Evolutionary conservation across 2,113 vertebrate genomes (phyloP).

Genomic region (Paradoxurus hermaphroditus): DNA sequence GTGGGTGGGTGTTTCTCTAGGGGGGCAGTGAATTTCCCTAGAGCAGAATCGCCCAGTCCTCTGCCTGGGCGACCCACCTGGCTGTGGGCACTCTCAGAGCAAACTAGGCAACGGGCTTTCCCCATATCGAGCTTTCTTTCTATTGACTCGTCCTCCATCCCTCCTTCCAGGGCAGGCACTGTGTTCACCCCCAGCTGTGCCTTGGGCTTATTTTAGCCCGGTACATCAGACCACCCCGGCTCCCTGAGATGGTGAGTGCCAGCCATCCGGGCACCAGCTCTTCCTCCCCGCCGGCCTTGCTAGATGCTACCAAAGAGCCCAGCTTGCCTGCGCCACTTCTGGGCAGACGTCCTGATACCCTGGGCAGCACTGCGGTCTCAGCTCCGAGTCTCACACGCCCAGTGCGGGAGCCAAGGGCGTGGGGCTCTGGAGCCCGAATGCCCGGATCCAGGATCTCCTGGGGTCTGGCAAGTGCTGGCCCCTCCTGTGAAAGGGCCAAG

Average conservation of each 20-base stretch:
- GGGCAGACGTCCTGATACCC: not conserved
- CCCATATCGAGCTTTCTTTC: not conserved
- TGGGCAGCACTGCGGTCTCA: not conserved
- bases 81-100: not conserved
- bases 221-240: not conserved
- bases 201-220: not conserved
- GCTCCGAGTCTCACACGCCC: not conserved
- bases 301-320: not conserved
- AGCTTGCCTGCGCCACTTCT: not conserved
- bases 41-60: not conserved
- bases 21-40: not conserved
- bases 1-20: not conserved
- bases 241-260: not conserved
- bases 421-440: not conserved
- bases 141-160: not conserved
- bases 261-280: not conserved
- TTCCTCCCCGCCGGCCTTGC: not conserved
- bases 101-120: not conserved
- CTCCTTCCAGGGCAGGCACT: not conserved
- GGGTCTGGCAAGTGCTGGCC: not conserved
- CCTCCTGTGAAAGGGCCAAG: not conserved
- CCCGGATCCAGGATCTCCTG: not conserved
- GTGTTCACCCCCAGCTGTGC: not conserved
- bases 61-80: not conserved
- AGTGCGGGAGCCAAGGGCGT: not conserved